Base-by-base conservation (phyloP, 2,797 vertebrate species). In the Rhinatrema bivittatum region DNA sequence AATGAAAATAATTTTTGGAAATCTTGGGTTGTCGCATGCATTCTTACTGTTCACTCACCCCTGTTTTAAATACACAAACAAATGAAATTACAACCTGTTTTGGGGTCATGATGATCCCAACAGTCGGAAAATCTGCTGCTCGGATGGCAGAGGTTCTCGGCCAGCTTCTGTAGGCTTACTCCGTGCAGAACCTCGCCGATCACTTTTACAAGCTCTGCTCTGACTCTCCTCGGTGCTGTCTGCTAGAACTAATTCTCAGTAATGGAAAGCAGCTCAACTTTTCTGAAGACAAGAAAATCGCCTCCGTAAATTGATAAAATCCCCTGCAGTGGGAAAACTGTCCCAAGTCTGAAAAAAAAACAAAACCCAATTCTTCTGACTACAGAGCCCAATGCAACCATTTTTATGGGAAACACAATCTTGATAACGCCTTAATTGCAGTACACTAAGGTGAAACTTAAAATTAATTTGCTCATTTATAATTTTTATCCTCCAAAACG, bases 391-490 rank as follows among this genome's bases (percentile, higher is more conserved):
- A 25, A n/a, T 39, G 33, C 6, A 21, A 10, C 21, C 14, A 13
- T 16, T 36, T 52, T 42, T 37, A 19, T 28, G 36, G 28, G 41
- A 18, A 18, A 1, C 23, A n/a, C 33, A 33, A 53, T 68, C 24
- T 32, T 32, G 49, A 69, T 25, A 32, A 32, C 24, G 29, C 60
- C 46, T 56, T 58, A 55, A 56, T 62, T 67, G n/a, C n/a, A n/a
- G n/a, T n/a, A 49, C 39, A 7, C 1, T 25, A 35, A 64, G 50
- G 52, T 56, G 65, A 47, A 25, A 53, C 26, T 21, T 37, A 32
- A 50, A 68, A 69, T 71, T 60, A 62, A 59, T 68, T 55, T 42
- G 35, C 51, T 59, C 50, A 46, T 10, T 67, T 60, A 63, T 60
- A 67, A 45, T 53, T 63, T 39, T 42, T 47, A 4, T 15, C 25